Conservation (phyloP, 2,797 vertebrate genomes). For the Bryconaethiops microstoma region DNA sequence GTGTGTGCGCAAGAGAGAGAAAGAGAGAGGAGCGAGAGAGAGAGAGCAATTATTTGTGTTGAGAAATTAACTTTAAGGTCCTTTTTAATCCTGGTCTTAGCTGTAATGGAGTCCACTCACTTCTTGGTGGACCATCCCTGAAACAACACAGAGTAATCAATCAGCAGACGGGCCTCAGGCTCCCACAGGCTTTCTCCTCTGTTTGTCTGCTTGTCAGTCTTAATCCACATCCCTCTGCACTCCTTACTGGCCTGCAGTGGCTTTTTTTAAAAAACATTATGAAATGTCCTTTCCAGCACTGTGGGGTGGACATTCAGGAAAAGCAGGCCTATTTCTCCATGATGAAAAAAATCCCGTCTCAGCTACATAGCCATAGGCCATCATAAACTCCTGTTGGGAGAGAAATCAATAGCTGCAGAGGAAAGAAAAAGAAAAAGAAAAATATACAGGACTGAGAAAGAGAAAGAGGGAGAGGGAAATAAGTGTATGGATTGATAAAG, state of each 20-base stretch:
- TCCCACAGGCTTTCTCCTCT: slow-evolving; percentile 27
- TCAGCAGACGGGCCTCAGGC: slow-evolving; percentile 28
- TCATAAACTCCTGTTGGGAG: slow-evolving; percentile 36
- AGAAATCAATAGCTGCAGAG: slow-evolving; percentile 49
- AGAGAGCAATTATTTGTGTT: not conserved
- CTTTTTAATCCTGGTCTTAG: slow-evolving; percentile 21
- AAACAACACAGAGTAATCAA: slow-evolving; percentile 33
- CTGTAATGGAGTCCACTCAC: slow-evolving; percentile 12
- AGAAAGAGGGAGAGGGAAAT: slow-evolving; percentile 3
- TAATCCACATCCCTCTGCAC: slow-evolving; percentile 26
- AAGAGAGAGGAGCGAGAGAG: not conserved
- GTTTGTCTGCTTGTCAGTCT: slow-evolving; percentile 32
- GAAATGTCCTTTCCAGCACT: slow-evolving; percentile 27
- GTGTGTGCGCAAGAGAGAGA: not conserved
- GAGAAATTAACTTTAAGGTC: slow-evolving; percentile 13
- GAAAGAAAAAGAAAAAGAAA: slow-evolving; percentile 28
- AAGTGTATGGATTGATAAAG: slow-evolving; percentile 6
- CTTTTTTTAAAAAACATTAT: slow-evolving; percentile 34
- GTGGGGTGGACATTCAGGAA: slow-evolving; percentile 10
- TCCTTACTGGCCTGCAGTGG: slow-evolving; percentile 6
- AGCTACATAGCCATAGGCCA: slow-evolving; percentile 37
- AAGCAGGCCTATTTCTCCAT: slow-evolving; percentile 38
- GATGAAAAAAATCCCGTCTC: slow-evolving; percentile 46
- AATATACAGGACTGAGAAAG: not conserved
- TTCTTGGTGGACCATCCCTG: slow-evolving; percentile 13